A percentile compares a stretch with the other conserved stretches of the same genome.
phyloP scores from a whole-genome alignment of 2,888 invertebrate species.

The Penaeus monodon region DNA sequence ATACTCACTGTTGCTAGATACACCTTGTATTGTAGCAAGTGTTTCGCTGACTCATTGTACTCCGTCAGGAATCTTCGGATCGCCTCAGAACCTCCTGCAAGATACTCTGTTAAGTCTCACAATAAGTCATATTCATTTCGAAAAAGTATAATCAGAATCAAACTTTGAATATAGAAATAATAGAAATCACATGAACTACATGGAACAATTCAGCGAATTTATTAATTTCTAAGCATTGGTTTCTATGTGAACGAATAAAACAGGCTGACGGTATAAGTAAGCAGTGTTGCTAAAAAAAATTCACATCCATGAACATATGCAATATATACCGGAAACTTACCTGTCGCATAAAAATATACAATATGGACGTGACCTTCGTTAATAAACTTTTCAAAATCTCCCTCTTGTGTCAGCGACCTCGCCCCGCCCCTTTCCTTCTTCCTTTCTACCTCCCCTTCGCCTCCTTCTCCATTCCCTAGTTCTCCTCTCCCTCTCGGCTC shows the following conservation, averaged over 20 bases:
- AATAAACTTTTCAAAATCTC: constrained; percentile 37
- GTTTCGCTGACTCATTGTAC: constrained; percentile 27
- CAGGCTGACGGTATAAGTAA: too few relatives aligned
- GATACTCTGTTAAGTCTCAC: not conserved
- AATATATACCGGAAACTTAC: not conserved
- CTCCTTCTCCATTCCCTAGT: not conserved
- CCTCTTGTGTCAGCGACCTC: constrained; percentile 4
- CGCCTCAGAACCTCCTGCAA: constrained; percentile 26
- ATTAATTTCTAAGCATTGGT: too few relatives aligned
- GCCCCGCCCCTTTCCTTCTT: not conserved
- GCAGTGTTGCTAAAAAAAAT: not conserved
- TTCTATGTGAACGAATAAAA: too few relatives aligned
- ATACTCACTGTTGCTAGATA: constrained; percentile 31
- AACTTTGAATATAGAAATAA: too few relatives aligned
- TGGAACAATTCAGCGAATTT: too few relatives aligned
- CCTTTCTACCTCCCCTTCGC: not conserved
- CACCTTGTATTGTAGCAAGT: constrained; percentile 32
- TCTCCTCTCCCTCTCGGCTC: not conserved
- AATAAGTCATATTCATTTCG: not conserved
- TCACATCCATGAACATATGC: not conserved
- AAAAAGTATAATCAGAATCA: not conserved
- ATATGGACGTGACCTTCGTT: constrained; percentile 21
- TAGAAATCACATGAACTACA: too few relatives aligned
- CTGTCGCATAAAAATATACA: constrained; percentile 43
- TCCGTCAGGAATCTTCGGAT: constrained; percentile 31